These are phyloP conservation scores for Formica exsecta DNA, from an alignment of 1,140 invertebrate species.

Conservation along the genomic window DNA sequence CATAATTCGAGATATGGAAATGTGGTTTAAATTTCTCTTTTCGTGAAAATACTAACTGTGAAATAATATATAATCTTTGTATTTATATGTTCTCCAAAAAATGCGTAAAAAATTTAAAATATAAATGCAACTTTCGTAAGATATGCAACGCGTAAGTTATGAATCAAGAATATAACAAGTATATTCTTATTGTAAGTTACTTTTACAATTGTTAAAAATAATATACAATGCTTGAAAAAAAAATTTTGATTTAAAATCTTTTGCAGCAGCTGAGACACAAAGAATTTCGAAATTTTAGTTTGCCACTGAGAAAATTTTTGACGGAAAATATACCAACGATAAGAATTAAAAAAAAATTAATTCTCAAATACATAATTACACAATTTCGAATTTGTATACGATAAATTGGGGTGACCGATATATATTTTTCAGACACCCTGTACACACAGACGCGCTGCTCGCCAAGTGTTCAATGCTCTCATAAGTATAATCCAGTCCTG, in stretches of 20 bases:
- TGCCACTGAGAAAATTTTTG: not conserved
- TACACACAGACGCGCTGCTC: not conserved
- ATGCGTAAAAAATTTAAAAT: not conserved
- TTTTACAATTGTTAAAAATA: not conserved
- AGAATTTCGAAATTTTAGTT: not conserved
- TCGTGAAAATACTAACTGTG: no score
- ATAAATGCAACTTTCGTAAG: not conserved
- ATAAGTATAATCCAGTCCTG: conserved; percentile 51
- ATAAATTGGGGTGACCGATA: not conserved
- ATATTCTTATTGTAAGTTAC: not conserved
- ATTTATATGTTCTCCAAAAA: not conserved
- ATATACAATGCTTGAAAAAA: not conserved
- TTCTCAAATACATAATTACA: not conserved
- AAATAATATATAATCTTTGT: not conserved
- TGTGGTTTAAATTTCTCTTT: not conserved
- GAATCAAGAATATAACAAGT: not conserved
- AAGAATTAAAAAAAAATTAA: not conserved
- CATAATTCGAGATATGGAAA: not conserved
- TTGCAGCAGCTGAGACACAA: not conserved
- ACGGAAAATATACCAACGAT: not conserved
- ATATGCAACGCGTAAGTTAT: not conserved
- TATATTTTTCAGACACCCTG: conserved; percentile 17
- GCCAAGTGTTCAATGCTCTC: conserved; percentile 39
- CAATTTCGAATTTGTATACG: not conserved
- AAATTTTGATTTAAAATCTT: not conserved